These are phyloP conservation scores for Acleris sparsana DNA, from an alignment of 2,888 invertebrate species.

Conservation along the genomic window DNA sequence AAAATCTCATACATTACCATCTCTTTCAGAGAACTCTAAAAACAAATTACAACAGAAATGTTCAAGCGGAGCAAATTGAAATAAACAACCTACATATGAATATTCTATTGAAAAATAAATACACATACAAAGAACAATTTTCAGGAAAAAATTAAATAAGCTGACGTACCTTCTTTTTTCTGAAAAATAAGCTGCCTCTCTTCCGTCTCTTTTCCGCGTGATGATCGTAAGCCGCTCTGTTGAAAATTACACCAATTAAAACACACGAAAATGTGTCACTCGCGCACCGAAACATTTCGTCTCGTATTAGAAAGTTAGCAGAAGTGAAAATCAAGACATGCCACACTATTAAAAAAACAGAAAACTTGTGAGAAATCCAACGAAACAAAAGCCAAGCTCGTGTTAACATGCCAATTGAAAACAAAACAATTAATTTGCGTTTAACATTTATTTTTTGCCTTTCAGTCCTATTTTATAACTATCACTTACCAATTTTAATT, in stretches of 20 bases:
- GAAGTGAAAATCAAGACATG: constrained; percentile 17
- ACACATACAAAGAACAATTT: no score
- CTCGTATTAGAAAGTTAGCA: not conserved
- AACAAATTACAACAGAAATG: no score
- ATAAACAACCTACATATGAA: no score
- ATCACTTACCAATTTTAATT: no score
- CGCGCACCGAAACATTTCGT: not conserved
- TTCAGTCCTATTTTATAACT: no score
- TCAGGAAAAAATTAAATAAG: not conserved
- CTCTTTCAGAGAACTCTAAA: no score
- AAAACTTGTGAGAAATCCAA: constrained; percentile 27
- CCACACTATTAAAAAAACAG: constrained; percentile 25
- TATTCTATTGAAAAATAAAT: no score
- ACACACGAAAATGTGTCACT: constrained; percentile 34
- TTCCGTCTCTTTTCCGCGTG: constrained; percentile 94
- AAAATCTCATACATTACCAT: no score
- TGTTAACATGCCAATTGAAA: constrained; percentile 39
- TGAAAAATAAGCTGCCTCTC: constrained; percentile 94
- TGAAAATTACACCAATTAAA: constrained; percentile 40
- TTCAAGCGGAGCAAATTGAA: no score
- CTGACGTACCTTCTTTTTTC: constrained; percentile 90
- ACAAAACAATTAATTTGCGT: not conserved
- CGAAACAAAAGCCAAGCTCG: constrained; percentile 40
- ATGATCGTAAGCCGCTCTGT: constrained; percentile 86
- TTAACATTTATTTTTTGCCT: no score